A percentile compares a stretch with the other conserved stretches of the same genome.
Evolutionary conservation across 2,888 invertebrate species (phyloP).

Genomic region (Linnaemya tessellans): DNA sequence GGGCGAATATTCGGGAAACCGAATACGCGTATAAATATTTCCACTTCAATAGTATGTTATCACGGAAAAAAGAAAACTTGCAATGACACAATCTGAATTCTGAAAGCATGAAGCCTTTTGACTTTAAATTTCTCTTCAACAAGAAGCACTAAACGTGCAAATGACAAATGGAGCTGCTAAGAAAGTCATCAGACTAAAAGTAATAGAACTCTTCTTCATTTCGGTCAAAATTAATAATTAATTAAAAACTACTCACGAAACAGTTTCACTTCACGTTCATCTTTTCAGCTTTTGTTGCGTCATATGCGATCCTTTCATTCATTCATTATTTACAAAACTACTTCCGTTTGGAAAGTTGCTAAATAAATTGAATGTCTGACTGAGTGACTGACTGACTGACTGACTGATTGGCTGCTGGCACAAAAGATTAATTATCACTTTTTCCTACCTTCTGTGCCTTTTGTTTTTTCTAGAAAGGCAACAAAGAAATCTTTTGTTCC

Average conservation of each 20-base stretch:
- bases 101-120: too few species aligned
- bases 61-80: too few species aligned
- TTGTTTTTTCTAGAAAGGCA: constrained; percentile 1
- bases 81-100: too few species aligned
- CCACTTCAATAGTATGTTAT: too few species aligned
- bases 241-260: not conserved
- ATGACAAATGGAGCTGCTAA: too few species aligned
- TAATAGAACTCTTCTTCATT: too few species aligned
- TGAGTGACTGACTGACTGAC: not conserved
- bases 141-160: too few species aligned
- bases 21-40: too few species aligned
- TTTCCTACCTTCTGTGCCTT: constrained; percentile 2
- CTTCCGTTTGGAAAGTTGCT: not conserved
- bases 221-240: not conserved
- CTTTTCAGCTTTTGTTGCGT: constrained; percentile 3
- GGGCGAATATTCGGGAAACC: too few species aligned
- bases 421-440: constrained; percentile 44
- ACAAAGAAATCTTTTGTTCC: constrained; percentile 37
- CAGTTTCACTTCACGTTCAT: not conserved
- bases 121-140: too few species aligned
- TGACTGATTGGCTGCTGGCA: constrained; percentile 17
- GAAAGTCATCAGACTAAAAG: too few species aligned
- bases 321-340: constrained; percentile 56
- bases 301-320: constrained; percentile 15
- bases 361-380: not conserved